Percentiles rank a stretch among this genome's conserved stretches.
Conservation (phyloP, 2,113 vertebrate species). For the Chelonoidis abingdonii region DNA sequence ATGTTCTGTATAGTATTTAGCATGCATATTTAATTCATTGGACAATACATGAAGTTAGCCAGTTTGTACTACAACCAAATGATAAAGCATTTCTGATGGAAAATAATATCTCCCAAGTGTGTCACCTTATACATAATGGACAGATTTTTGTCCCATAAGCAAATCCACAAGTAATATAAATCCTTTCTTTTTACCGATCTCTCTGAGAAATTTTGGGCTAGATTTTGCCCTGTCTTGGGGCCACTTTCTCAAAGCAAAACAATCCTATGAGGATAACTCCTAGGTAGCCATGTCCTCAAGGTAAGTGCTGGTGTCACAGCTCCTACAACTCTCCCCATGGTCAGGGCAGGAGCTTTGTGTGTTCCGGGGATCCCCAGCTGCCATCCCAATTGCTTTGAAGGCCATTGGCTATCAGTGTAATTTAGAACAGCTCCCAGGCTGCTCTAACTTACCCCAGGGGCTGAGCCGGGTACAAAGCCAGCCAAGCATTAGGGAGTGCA, state of each 20-base stretch:
- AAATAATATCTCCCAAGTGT: background rate
- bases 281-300: background rate
- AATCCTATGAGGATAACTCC: background rate
- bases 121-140: background rate
- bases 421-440: background rate
- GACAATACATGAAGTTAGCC: background rate
- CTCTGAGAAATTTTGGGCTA: background rate
- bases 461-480: background rate
- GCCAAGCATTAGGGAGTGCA: background rate
- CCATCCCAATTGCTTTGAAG: background rate
- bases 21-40: background rate
- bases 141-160: background rate
- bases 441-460: background rate
- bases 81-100: conserved; percentile 19
- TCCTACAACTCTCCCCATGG: background rate
- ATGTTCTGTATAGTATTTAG: background rate
- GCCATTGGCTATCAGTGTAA: background rate
- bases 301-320: background rate
- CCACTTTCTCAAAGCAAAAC: background rate
- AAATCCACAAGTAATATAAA: background rate
- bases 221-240: background rate
- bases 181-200: background rate
- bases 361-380: background rate
- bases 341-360: background rate
- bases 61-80: background rate